Percentiles rank a stretch among this genome's conserved stretches.
Conservation (phyloP, 2,888 invertebrate species). For the Volucella inanis region DNA sequence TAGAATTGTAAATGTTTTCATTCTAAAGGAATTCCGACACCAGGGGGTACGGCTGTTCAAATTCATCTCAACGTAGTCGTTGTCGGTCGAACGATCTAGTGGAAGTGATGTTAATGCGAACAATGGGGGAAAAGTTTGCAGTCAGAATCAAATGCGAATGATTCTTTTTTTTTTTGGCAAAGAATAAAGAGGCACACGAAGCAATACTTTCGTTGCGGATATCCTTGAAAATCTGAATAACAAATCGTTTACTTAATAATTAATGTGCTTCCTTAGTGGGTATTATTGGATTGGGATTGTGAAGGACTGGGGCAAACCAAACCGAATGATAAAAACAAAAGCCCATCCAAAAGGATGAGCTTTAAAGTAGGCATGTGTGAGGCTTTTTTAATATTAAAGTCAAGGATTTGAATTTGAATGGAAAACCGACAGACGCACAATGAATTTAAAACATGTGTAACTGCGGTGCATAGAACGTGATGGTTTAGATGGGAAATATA, state of each 20-base stretch:
- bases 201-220: conserved; percentile 52
- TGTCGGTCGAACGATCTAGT: conserved; percentile 13
- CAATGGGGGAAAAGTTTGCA: conserved; percentile 48
- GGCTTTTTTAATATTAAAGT: conserved; percentile 6
- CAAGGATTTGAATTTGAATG: not conserved
- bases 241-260: conserved; percentile 71
- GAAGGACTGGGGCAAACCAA: conserved; percentile 2
- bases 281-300: conserved; percentile 56
- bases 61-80: conserved; percentile 15
- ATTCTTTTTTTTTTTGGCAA: conserved; percentile 27
- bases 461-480: too few relatives aligned
- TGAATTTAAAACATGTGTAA: not conserved
- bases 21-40: conserved; percentile 65
- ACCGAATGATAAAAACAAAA: not conserved
- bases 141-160: conserved; percentile 57
- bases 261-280: conserved; percentile 51
- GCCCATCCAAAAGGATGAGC: not conserved
- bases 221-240: conserved; percentile 59
- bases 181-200: conserved; percentile 1
- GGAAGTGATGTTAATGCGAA: conserved; percentile 30
- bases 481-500: too few relatives aligned
- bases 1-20: conserved; percentile 71
- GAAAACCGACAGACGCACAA: not conserved
- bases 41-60: conserved; percentile 39
- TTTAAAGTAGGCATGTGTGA: conserved; percentile 13